phyloP scores from a whole-genome alignment of 92 coral and sea anemone species.

The Scolanthus callimorphus region DNA sequence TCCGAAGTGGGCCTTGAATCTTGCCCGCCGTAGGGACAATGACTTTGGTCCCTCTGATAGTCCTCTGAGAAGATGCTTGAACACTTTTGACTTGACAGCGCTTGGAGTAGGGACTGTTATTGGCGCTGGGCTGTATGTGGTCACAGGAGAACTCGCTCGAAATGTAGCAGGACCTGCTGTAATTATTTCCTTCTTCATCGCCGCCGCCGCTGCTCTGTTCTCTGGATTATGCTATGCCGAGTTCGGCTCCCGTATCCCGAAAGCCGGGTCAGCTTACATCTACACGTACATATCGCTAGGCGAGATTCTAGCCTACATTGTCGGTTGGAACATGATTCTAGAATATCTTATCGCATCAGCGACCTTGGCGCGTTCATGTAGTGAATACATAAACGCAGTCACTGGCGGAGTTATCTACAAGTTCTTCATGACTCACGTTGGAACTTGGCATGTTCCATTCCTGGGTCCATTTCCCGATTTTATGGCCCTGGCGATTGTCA shows the following conservation, averaged over 20 bases:
- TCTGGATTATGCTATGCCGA: constrained; percentile 77
- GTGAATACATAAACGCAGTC: constrained; percentile 61
- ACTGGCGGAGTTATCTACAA: constrained; percentile 37
- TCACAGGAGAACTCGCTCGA: constrained; percentile 66
- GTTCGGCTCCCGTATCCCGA: constrained; percentile 70
- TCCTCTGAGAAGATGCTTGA: constrained; percentile 42
- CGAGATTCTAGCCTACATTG: constrained; percentile 67
- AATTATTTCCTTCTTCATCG: constrained; percentile 60
- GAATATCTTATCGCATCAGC: constrained; percentile 64
- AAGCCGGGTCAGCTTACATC: constrained; percentile 72
- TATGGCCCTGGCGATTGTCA: constrained; percentile 42
- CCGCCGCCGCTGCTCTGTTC: constrained; percentile 55
- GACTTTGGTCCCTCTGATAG: constrained; percentile 37
- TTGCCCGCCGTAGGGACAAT: constrained; percentile 33
- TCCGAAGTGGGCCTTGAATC: constrained; percentile 14
- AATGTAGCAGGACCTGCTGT: constrained; percentile 76
- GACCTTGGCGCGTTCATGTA: constrained; percentile 50
- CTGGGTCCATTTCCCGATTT: constrained; percentile 66
- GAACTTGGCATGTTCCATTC: constrained; percentile 30
- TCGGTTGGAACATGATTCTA: constrained; percentile 76
- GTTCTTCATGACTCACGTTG: constrained; percentile 47
- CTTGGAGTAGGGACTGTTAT: constrained; percentile 54
- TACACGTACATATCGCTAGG: constrained; percentile 64
- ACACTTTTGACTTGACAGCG: constrained; percentile 49
- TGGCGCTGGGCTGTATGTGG: constrained; percentile 78